Conservation (phyloP, 2,888 invertebrate genomes). For the Polyommatus icarus region DNA sequence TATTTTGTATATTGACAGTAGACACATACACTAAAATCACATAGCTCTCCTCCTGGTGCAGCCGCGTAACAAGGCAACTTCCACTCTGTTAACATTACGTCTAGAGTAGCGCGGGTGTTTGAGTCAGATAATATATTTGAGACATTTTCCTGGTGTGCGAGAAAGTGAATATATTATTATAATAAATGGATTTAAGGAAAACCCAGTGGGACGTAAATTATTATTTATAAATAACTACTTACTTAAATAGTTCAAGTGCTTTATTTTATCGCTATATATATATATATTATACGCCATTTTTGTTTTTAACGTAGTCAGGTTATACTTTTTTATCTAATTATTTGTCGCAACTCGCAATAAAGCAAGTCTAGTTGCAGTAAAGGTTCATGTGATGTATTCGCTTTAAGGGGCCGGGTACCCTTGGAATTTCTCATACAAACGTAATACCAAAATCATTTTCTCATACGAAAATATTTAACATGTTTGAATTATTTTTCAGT, state of each 20-base stretch:
- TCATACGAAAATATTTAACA: too few relatives aligned
- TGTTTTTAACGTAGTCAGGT: too few relatives aligned
- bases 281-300: not conserved
- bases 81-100: not conserved
- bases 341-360: not conserved
- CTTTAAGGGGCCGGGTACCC: too few relatives aligned
- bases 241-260: not conserved
- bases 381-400: not conserved
- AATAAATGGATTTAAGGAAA: not conserved
- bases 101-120: not conserved
- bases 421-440: too few relatives aligned
- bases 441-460: too few relatives aligned
- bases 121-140: not conserved
- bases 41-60: not conserved
- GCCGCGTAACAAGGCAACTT: not conserved
- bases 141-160: not conserved
- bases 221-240: not conserved
- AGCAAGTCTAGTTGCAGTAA: not conserved
- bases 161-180: conserved; percentile 6
- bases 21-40: not conserved
- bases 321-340: not conserved
- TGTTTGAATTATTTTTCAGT: too few relatives aligned
- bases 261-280: not conserved
- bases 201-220: not conserved
- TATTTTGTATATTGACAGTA: too few relatives aligned